Evolutionary conservation across 2,888 invertebrate genomes (phyloP).

Genomic region (Theretra japonica): DNA sequence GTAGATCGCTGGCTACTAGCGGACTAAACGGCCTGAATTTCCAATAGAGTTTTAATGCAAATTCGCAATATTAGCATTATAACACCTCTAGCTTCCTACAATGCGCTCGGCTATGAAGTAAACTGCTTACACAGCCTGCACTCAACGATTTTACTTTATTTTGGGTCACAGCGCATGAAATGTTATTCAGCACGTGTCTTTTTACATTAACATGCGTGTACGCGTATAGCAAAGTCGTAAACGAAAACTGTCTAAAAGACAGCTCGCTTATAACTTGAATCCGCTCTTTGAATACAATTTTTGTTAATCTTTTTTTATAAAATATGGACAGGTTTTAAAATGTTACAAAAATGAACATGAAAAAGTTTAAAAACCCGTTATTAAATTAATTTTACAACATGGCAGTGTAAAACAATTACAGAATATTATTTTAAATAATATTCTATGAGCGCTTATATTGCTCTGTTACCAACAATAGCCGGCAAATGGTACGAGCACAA

Average conservation of each 20-base stretch:
- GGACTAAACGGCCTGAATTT: constrained; percentile 65
- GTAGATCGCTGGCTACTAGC: constrained; percentile 57
- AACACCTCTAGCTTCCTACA: constrained; percentile 50
- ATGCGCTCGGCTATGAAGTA: constrained; percentile 39
- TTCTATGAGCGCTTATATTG: background rate
- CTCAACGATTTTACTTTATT: constrained; percentile 54
- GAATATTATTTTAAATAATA: background rate
- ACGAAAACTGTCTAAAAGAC: background rate
- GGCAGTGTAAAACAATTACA: background rate
- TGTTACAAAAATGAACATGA: background rate
- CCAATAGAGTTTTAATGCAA: constrained; percentile 74
- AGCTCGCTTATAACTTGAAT: background rate
- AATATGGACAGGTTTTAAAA: background rate
- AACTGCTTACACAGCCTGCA: constrained; percentile 56
- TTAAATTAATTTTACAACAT: background rate
- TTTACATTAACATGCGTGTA: constrained; percentile 26
- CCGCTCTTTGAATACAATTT: no score
- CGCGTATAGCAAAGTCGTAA: constrained; percentile 23
- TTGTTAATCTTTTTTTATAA: no score
- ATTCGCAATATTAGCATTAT: constrained; percentile 62
- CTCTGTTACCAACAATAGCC: background rate
- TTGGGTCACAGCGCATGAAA: constrained; percentile 62
- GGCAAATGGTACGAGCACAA: constrained; percentile 5
- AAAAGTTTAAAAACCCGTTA: background rate
- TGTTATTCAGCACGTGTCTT: constrained; percentile 50